Percentiles rank a stretch among this genome's conserved stretches.
Evolutionary conservation across 2,797 vertebrate species (phyloP).

Genomic region (Neosilurus mollespiculum): DNA sequence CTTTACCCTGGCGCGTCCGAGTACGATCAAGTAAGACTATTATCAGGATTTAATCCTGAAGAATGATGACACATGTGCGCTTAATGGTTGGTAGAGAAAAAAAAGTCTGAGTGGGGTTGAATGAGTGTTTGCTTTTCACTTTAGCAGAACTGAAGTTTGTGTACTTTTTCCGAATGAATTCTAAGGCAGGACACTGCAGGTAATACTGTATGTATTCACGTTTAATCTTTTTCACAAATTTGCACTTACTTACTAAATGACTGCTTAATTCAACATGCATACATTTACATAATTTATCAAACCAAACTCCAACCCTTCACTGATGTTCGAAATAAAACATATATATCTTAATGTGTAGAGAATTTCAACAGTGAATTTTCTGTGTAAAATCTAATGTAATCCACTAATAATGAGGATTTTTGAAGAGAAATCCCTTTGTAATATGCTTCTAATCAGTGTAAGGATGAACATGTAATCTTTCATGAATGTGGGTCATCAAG

Average conservation of each 20-base stretch:
- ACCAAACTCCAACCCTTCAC: too few species aligned
- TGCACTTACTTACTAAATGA: neutral
- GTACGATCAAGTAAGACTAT: constrained; percentile 84
- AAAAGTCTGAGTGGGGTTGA: neutral
- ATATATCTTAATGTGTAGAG: neutral
- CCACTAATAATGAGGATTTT: neutral
- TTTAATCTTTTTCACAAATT: neutral
- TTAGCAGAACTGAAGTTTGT: neutral
- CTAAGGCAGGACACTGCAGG: neutral
- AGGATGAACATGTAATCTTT: too few species aligned
- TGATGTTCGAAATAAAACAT: too few species aligned
- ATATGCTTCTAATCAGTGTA: neutral
- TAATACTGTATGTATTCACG: neutral
- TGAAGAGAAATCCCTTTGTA: neutral
- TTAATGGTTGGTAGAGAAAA: constrained; percentile 13
- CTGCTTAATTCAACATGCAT: neutral
- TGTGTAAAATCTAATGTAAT: neutral
- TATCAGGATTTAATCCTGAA: constrained; percentile 34
- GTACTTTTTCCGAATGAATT: neutral
- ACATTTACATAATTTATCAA: neutral
- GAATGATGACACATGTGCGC: neutral
- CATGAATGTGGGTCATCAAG: neutral
- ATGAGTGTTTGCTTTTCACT: constrained; percentile 7
- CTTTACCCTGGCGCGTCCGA: constrained; percentile 95
- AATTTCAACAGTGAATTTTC: neutral